Percentiles rank a stretch among this genome's conserved stretches.
Evolutionary conservation across 2,797 vertebrate species (phyloP).

Genomic region (Kryptopterus vitreolus): DNA sequence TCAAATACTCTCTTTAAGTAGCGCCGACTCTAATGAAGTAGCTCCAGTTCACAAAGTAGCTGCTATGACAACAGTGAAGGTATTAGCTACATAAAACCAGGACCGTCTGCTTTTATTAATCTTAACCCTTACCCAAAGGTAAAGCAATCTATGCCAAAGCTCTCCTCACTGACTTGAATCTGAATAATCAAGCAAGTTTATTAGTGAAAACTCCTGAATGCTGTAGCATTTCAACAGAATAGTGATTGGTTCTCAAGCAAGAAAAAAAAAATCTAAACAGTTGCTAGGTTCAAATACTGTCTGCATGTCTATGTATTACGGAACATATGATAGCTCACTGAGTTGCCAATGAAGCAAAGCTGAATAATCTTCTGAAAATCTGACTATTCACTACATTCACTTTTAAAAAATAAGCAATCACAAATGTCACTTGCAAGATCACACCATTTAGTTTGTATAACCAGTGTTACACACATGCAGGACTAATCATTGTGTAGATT

Average conservation of each 20-base stretch:
- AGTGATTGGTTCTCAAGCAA: too few species aligned
- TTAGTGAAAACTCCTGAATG: too few species aligned
- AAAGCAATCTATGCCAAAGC: not conserved
- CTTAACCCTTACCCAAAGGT: not conserved
- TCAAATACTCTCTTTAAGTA: not conserved
- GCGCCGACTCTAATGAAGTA: too few species aligned
- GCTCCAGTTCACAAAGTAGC: not conserved
- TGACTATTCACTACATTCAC: too few species aligned
- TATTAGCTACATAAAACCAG: not conserved
- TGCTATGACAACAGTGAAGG: not conserved
- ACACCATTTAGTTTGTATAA: not conserved
- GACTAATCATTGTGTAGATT: not conserved
- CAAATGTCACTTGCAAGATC: too few species aligned
- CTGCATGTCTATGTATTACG: not conserved
- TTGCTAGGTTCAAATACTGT: not conserved
- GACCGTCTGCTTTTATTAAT: not conserved
- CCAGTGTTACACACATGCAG: not conserved
- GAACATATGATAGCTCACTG: too few species aligned
- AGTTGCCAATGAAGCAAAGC: too few species aligned
- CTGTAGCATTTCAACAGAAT: too few species aligned
- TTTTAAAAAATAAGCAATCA: too few species aligned
- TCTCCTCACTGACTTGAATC: too few species aligned
- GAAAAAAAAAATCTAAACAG: not conserved
- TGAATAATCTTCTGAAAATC: too few species aligned
- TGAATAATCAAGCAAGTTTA: too few species aligned